These are phyloP conservation scores for Villa cingulata DNA, from an alignment of 2,888 invertebrate species.

Conservation along the genomic window DNA sequence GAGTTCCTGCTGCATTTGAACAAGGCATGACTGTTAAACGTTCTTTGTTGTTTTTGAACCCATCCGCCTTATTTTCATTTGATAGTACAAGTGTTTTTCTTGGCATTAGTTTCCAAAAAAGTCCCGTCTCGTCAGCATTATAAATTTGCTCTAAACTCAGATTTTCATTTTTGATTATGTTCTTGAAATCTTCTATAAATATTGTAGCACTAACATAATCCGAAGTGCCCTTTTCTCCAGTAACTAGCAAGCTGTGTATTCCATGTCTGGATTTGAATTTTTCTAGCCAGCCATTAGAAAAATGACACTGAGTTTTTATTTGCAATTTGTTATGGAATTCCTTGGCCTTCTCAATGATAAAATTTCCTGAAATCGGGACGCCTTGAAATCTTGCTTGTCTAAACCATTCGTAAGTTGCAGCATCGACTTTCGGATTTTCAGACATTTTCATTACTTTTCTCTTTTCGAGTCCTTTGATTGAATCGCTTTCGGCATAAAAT, in stretches of 20 bases:
- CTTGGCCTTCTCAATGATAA: conserved; percentile 5
- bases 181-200: conserved; percentile 2
- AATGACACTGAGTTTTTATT: background rate
- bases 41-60: conserved; percentile 7
- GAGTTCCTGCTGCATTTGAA: no score
- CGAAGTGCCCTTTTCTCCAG: conserved; percentile 2
- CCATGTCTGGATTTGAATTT: conserved; percentile 3
- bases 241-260: conserved; percentile 4
- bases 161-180: conserved; percentile 5
- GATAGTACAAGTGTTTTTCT: conserved; percentile 5
- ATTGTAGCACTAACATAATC: conserved; percentile 3
- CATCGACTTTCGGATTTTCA: conserved; percentile 5
- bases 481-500: background rate
- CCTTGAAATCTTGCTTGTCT: background rate
- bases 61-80: conserved; percentile 7
- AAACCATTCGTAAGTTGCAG: conserved; percentile 5
- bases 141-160: conserved; percentile 6
- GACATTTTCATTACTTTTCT: conserved; percentile 3
- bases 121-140: conserved; percentile 5
- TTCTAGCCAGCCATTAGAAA: conserved; percentile 1
- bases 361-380: conserved; percentile 1
- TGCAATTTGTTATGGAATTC: conserved; percentile 1
- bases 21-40: no score
- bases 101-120: conserved; percentile 6
- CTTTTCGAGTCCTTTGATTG: background rate